Evolutionary conservation across 2,113 vertebrate species (phyloP).

Genomic region (Seriola rivoliana): DNA sequence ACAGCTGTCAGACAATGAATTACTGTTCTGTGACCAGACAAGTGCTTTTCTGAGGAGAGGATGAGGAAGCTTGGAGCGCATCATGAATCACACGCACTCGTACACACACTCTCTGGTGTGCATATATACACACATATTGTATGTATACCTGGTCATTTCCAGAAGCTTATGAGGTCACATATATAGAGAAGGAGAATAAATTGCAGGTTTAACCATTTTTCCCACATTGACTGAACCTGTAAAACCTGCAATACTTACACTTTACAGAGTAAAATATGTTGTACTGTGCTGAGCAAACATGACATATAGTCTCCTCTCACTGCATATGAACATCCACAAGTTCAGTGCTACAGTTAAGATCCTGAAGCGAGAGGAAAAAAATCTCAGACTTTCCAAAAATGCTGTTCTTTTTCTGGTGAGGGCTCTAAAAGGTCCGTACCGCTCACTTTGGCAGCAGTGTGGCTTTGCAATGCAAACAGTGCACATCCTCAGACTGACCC

Average conservation of each 20-base stretch:
- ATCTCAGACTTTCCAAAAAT: slow-evolving; percentile 64
- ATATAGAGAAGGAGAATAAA: slow-evolving; percentile 3
- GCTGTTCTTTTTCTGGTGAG: slow-evolving; percentile 53
- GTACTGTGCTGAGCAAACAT: slow-evolving; percentile 6
- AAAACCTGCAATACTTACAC: slow-evolving; percentile 6
- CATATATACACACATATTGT: slow-evolving; percentile 10
- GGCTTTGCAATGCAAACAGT: slow-evolving; percentile 72
- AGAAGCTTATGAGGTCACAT: slow-evolving; percentile 8
- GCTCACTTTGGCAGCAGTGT: slow-evolving; percentile 58
- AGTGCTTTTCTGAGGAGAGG: slow-evolving; percentile 71
- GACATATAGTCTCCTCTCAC: slow-evolving; percentile 8
- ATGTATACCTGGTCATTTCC: neutral
- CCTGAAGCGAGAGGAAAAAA: neutral
- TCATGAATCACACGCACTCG: slow-evolving; percentile 51
- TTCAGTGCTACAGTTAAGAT: slow-evolving; percentile 12
- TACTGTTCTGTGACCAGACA: slow-evolving; percentile 75
- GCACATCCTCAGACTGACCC: slow-evolving; percentile 77
- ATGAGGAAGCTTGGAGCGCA: slow-evolving; percentile 70
- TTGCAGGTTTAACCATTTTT: neutral
- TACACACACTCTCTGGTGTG: slow-evolving; percentile 9
- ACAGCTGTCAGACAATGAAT: slow-evolving; percentile 85
- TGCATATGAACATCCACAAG: slow-evolving; percentile 31
- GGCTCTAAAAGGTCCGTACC: slow-evolving; percentile 41
- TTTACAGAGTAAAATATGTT: slow-evolving; percentile 21
- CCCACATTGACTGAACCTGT: neutral